A percentile compares a stretch with the other conserved stretches of the same genome.
Conservation (phyloP, 2,888 invertebrate species). For the Ischnus inquisitorius region DNA sequence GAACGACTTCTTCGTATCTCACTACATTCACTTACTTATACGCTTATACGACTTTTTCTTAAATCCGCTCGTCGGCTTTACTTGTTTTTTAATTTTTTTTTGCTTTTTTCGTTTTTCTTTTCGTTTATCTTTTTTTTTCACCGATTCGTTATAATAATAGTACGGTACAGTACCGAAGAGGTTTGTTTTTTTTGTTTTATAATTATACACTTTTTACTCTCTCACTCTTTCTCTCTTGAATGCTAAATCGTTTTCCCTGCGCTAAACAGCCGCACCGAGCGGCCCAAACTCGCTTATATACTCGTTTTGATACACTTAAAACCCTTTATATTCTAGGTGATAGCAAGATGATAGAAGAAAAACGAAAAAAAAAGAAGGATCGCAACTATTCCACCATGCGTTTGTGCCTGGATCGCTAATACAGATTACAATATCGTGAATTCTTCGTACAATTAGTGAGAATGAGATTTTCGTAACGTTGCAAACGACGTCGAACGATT, state of each 20-base stretch:
- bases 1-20: conserved; percentile 26
- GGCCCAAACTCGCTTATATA: conserved; percentile 35
- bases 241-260: conserved; percentile 58
- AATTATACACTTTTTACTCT: conserved; percentile 39
- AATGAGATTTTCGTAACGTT: not conserved
- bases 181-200: conserved; percentile 35
- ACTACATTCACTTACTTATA: conserved; percentile 37
- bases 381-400: conserved; percentile 34
- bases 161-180: conserved; percentile 63
- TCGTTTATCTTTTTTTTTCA: conserved; percentile 36
- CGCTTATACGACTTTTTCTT: conserved; percentile 29
- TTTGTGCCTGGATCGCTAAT: conserved; percentile 29
- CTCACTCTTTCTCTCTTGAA: conserved; percentile 48
- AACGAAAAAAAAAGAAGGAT: conserved; percentile 15
- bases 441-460: not conserved
- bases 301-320: conserved; percentile 39
- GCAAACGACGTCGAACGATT: not conserved
- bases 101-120: conserved; percentile 14
- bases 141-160: conserved; percentile 53
- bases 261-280: conserved; percentile 37
- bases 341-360: conserved; percentile 22
- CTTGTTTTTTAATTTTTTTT: conserved; percentile 13
- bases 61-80: conserved; percentile 13
- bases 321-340: conserved; percentile 18
- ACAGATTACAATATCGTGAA: not conserved